A percentile compares a stretch with the other conserved stretches of the same genome.
phyloP scores from a whole-genome alignment of 2,888 invertebrate genomes.

The Drosophila putrida region DNA sequence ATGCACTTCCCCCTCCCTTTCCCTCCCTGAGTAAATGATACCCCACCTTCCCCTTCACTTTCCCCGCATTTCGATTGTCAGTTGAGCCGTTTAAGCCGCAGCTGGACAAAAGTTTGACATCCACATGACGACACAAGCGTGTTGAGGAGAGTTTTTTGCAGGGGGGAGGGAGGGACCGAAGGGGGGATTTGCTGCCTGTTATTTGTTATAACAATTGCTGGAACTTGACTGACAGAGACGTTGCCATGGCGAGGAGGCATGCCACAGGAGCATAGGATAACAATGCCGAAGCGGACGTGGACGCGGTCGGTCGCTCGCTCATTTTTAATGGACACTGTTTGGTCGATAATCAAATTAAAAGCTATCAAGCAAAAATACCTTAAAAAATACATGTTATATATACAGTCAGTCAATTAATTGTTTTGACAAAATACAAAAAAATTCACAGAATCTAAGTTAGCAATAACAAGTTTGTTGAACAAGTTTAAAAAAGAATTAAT shows the following conservation, averaged over 20 bases:
- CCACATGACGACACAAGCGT: conserved; percentile 71
- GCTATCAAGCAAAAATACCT: conserved; percentile 1
- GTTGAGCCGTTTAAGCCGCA: conserved; percentile 70
- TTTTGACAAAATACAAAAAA: no score
- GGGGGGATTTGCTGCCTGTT: conserved; percentile 51
- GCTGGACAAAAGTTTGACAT: conserved; percentile 80
- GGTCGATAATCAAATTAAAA: conserved; percentile 84
- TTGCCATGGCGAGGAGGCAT: conserved; percentile 57
- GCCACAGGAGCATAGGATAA: conserved; percentile 56
- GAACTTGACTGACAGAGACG: conserved; percentile 39
- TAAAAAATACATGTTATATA: no score
- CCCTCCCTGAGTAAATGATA: not conserved
- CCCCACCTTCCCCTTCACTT: not conserved
- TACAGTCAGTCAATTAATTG: no score
- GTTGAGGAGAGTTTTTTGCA: not conserved
- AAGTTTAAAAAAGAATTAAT: no score
- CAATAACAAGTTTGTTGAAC: no score
- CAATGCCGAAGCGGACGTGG: conserved; percentile 48
- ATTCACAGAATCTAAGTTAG: no score
- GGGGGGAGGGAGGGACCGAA: not conserved
- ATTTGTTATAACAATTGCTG: conserved; percentile 77
- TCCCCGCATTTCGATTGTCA: conserved; percentile 9
- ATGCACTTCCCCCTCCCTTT: conserved; percentile 19
- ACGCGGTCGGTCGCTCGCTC: conserved; percentile 68
- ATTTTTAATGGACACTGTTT: conserved; percentile 83